Evolutionary conservation across 2,888 invertebrate genomes (phyloP).

Genomic region (Stegana nigrithorax): DNA sequence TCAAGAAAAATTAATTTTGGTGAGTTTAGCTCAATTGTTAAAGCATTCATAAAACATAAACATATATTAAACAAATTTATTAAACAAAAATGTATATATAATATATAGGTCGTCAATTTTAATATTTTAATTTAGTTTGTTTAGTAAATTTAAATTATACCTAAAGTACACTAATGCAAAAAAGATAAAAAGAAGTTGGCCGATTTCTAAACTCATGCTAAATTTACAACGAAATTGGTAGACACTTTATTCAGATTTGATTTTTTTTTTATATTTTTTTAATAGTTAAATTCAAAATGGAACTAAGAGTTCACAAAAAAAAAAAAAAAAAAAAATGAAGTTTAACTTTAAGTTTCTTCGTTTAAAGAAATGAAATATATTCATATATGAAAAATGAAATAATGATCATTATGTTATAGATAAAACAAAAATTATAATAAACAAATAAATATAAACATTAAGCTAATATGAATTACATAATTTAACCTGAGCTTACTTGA

Average conservation of each 20-base stretch:
- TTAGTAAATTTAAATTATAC: neutral
- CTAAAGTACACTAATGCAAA: neutral
- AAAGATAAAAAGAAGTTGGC: neutral
- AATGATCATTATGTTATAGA: too few relatives aligned
- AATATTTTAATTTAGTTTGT: constrained; percentile 15
- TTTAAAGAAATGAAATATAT: neutral
- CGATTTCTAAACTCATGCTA: neutral
- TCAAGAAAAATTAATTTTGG: too few relatives aligned
- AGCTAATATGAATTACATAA: neutral
- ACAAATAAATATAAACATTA: neutral
- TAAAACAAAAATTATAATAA: neutral
- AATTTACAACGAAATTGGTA: neutral
- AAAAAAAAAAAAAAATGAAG: neutral
- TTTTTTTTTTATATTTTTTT: constrained; percentile 12
- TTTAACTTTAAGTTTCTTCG: neutral
- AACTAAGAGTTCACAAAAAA: neutral
- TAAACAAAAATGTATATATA: constrained; percentile 31
- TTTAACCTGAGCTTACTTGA: too few relatives aligned
- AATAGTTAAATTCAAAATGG: neutral
- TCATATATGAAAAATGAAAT: neutral
- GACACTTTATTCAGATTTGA: neutral
- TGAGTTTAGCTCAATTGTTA: neutral
- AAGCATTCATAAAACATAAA: neutral
- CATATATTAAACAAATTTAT: neutral
- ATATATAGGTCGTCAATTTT: constrained; percentile 18